Evolutionary conservation across 1,140 invertebrate genomes (phyloP).

Genomic region (Polypedilum pembai): DNA sequence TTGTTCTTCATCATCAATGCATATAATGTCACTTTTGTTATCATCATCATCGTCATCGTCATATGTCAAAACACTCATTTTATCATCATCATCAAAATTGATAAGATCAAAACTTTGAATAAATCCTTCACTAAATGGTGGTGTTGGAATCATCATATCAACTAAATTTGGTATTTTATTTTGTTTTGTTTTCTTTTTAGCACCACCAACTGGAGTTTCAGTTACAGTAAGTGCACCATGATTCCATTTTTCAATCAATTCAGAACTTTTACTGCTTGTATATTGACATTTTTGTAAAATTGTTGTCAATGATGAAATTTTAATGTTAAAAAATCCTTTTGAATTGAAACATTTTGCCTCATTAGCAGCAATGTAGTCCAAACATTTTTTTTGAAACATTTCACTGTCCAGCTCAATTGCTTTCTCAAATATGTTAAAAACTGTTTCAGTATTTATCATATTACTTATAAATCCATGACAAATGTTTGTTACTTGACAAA

Average conservation of each 20-base stretch:
- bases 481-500: not conserved
- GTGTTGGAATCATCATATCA: not conserved
- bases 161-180: not conserved
- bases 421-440: not conserved
- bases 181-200: not conserved
- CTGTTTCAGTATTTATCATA: not conserved
- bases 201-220: not conserved
- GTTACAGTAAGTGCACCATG: not conserved
- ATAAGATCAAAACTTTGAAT: not conserved
- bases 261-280: not conserved
- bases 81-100: slow-evolving; percentile 14
- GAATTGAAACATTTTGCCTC: slow-evolving; percentile 20
- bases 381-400: not conserved
- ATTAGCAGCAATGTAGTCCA: not conserved
- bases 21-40: not conserved
- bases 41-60: not conserved
- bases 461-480: not conserved
- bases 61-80: not conserved
- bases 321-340: not conserved
- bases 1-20: no score
- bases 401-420: not conserved
- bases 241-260: slow-evolving; percentile 13
- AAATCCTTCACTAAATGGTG: not conserved
- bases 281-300: not conserved
- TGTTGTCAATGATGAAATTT: not conserved